Evolutionary conservation across 35 echinoderm and acorn worm species (phyloP), one percentile per base, ranked within the genome.

Genomic region (Apostichopus japonicus): DNA sequence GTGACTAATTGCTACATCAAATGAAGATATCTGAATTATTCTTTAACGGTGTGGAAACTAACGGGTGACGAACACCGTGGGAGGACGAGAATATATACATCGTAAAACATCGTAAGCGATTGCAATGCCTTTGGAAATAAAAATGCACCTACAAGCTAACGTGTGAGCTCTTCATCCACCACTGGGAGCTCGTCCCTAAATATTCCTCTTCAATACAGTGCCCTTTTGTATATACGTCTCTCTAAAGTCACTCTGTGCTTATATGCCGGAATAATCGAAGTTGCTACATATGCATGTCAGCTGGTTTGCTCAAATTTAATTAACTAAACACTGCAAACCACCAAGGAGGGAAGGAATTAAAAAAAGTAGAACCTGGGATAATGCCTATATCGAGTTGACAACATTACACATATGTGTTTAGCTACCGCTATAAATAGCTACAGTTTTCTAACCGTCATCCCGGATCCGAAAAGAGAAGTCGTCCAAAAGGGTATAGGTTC

Each of bases 401-500:
- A 57, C 54, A 84, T 84, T 84, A 84, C 54, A 59, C 55, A 24
- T 55, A 5, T 57, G 81, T 23, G 81, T 84, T 53, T 2, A 58
- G 33, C 33, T 75, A 75, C n/a, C 21, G 71, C 57, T 75, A 75
- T 75, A 21, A 75, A 75, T 75, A 57, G 81, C 53, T 84, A 84
- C 81, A n/a, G 81, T 57, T 84, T 84, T 57, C 16, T 58, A 75
- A 15, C 17, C 57, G 15, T 84, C 81, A 57, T 84, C 8, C 81
- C 81, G 81, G 81, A 84, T 84, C 81, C 78, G 15, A 84, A 44
- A 44, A 44, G 33, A 84, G 54, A 75, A 84, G 81, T 84, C 81
- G 55, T 23, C 55, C 54, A 57, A 19, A 57, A 59, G 81, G 81
- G 81, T 59, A 58, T 55, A 84, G 53, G 17, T 55, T 55, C n/a